Evolutionary conservation across 2,888 invertebrate species (phyloP).

Genomic region (Ecliptopera silaceata): DNA sequence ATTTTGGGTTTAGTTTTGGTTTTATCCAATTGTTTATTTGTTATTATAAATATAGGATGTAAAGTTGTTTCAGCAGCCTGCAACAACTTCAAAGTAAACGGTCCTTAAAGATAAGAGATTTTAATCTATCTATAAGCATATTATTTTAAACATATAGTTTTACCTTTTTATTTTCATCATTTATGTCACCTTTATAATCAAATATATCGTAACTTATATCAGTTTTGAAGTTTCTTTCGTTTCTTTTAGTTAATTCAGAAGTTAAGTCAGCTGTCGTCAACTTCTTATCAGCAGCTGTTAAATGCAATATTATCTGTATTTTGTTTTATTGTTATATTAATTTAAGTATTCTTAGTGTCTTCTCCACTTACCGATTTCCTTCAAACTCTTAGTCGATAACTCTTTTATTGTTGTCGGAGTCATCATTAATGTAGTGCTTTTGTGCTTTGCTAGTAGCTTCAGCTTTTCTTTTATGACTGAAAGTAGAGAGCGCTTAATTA

Average conservation of each 20-base stretch:
- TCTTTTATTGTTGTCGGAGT: neutral
- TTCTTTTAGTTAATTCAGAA: neutral
- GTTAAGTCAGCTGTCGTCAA: neutral
- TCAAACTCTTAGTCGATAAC: neutral
- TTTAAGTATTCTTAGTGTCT: neutral
- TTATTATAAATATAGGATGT: neutral
- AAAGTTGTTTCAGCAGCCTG: neutral
- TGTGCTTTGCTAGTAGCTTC: neutral
- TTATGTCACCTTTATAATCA: conserved; percentile 2
- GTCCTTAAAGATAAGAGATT: neutral
- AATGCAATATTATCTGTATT: too few relatives aligned
- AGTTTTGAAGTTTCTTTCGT: neutral
- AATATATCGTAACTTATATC: neutral
- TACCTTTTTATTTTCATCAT: neutral
- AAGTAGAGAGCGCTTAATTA: neutral
- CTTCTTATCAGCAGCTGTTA: neutral
- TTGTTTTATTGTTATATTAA: neutral
- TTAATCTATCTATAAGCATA: too few relatives aligned
- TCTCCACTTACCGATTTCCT: conserved; percentile 3
- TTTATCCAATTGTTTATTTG: neutral
- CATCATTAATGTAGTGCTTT: neutral
- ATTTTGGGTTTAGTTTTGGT: neutral
- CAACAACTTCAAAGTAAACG: neutral
- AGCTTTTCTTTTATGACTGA: conserved; percentile 10
- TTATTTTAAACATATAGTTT: neutral